Evolutionary conservation across 2,797 vertebrate species (phyloP).

Genomic region (Scleropages formosus): DNA sequence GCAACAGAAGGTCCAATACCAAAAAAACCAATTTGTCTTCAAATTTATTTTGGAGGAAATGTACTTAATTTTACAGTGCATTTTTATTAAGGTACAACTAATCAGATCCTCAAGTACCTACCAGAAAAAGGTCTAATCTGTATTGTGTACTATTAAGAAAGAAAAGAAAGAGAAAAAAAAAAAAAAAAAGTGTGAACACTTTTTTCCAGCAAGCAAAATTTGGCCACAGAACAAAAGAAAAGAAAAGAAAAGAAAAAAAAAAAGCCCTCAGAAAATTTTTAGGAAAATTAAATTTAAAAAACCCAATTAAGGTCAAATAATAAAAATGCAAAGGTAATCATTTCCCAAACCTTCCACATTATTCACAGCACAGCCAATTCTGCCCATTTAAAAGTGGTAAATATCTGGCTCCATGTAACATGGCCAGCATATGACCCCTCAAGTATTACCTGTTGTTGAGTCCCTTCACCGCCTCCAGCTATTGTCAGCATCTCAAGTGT

Average conservation of each 20-base stretch:
- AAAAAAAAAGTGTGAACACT: no score
- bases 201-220: background rate
- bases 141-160: no score
- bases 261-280: background rate
- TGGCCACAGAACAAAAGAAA: slow-evolving; percentile 7
- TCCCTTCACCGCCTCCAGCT: background rate
- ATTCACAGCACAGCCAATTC: slow-evolving; percentile 26
- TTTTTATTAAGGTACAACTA: slow-evolving; percentile 1
- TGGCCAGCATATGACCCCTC: background rate
- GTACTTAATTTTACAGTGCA: slow-evolving; percentile 23
- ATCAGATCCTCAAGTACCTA: background rate
- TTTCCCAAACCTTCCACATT: slow-evolving; percentile 25
- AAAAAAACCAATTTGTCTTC: slow-evolving; percentile 21
- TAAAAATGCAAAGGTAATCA: slow-evolving; percentile 23
- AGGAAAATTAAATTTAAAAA: slow-evolving; percentile 24
- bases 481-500: background rate
- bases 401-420: background rate
- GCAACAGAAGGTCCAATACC: background rate
- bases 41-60: slow-evolving; percentile 25
- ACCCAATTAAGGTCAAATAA: slow-evolving; percentile 25
- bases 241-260: background rate
- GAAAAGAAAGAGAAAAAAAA: no score
- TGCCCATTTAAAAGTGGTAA: slow-evolving; percentile 30
- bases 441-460: background rate
- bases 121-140: background rate